A percentile compares a stretch with the other conserved stretches of the same genome.
Conservation (phyloP, 2,113 vertebrate species). For the Hemiprocne comata region DNA sequence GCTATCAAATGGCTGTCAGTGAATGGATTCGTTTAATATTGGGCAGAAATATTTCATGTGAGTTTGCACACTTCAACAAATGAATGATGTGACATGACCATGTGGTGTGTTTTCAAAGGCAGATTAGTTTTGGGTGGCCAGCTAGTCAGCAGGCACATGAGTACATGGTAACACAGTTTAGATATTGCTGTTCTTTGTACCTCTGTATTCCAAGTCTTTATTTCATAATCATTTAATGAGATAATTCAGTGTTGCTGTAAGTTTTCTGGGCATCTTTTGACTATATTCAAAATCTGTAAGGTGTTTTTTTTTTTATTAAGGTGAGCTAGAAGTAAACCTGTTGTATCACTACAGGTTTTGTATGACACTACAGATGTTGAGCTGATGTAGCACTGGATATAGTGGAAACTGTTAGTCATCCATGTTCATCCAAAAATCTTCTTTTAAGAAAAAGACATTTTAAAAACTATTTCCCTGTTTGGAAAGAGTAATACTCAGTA, state of each 20-base stretch:
- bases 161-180: background rate
- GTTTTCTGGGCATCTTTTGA: background rate
- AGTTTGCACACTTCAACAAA: background rate
- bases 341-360: background rate
- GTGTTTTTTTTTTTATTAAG: background rate
- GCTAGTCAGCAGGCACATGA: background rate
- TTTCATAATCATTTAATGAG: constrained; percentile 34
- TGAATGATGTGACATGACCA: background rate
- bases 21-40: background rate
- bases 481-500: background rate
- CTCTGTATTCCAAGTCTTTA: background rate
- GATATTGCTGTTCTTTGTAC: background rate
- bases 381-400: background rate
- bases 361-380: background rate
- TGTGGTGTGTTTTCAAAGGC: background rate
- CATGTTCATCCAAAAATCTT: background rate
- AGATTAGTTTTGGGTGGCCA: background rate
- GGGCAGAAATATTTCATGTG: background rate
- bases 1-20: background rate
- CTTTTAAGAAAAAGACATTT: background rate
- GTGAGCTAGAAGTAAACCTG: background rate
- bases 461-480: background rate
- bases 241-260: background rate
- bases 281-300: background rate
- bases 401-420: background rate